Percentiles rank a stretch among this genome's conserved stretches.
Evolutionary conservation across 64 coral and sea anemone species (phyloP).

Genomic region (Montipora foliosa): DNA sequence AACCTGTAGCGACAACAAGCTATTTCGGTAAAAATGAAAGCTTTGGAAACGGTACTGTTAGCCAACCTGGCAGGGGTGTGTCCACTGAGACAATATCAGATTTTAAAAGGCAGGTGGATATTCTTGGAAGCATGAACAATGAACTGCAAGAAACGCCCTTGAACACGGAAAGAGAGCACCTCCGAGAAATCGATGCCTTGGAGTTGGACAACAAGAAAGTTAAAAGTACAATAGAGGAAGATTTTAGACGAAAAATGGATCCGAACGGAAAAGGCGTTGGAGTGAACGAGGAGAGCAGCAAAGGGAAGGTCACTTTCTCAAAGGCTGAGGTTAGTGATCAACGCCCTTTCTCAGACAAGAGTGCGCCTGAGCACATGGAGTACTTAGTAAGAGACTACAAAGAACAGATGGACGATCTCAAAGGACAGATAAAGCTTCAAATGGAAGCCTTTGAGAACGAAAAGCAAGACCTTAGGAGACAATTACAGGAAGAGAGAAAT

Average conservation of each 20-base stretch:
- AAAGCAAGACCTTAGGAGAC: constrained; percentile 15
- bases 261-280: not conserved
- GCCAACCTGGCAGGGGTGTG: not conserved
- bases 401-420: constrained; percentile 48
- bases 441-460: constrained; percentile 56
- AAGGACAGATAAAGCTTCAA: constrained; percentile 49
- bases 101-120: not conserved
- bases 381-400: constrained; percentile 22
- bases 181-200: constrained; percentile 30
- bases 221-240: constrained; percentile 15
- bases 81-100: constrained; percentile 3
- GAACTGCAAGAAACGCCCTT: not conserved
- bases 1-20: not conserved
- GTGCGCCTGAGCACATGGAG: not conserved
- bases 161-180: constrained; percentile 8
- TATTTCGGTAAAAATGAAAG: not conserved
- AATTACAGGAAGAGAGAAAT: constrained; percentile 19
- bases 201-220: constrained; percentile 1
- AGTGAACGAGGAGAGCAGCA: not conserved
- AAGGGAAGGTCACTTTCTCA: not conserved
- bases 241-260: constrained; percentile 14
- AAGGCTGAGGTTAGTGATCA: not conserved
- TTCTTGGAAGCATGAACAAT: not conserved
- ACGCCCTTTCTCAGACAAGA: not conserved
- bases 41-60: not conserved